A percentile compares a stretch with the other conserved stretches of the same genome.
phyloP scores from a whole-genome alignment of 2,888 invertebrate genomes.

The Plagodis pulveraria region DNA sequence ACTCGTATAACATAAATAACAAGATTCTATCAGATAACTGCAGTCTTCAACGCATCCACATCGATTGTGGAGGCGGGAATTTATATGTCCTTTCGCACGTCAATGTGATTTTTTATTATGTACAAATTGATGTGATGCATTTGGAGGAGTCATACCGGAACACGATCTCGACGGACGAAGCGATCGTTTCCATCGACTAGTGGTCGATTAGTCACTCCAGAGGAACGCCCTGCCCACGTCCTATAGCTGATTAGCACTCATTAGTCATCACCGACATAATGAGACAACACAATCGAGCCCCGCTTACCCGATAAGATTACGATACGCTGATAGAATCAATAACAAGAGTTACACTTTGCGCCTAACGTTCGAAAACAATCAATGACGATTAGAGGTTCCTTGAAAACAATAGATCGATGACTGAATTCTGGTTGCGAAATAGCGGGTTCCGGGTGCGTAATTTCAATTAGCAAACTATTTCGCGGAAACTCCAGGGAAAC shows the following conservation, averaged over 20 bases:
- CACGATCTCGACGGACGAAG: slow-evolving; percentile 47
- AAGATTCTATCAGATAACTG: slow-evolving; percentile 39
- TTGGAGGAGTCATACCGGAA: slow-evolving; percentile 57
- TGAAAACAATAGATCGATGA: slow-evolving; percentile 27
- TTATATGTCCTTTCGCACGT: slow-evolving; percentile 33
- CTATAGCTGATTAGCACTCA: slow-evolving; percentile 71
- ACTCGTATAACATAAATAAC: slow-evolving; percentile 39
- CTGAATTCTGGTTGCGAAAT: slow-evolving; percentile 16
- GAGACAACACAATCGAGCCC: slow-evolving; percentile 51
- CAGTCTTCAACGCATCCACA: slow-evolving; percentile 2
- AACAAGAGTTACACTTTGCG: slow-evolving; percentile 36
- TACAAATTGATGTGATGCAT: slow-evolving; percentile 28
- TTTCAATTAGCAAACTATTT: slow-evolving; percentile 32
- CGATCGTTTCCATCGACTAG: slow-evolving; percentile 51
- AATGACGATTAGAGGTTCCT: too few relatives aligned
- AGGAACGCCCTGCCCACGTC: slow-evolving; percentile 72
- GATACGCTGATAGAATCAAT: slow-evolving; percentile 47
- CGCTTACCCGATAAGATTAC: slow-evolving; percentile 56
- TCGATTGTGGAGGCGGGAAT: slow-evolving; percentile 24
- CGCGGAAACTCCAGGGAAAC: slow-evolving; percentile 27
- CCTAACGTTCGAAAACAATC: slow-evolving; percentile 23
- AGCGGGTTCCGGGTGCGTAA: slow-evolving; percentile 33
- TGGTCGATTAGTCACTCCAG: slow-evolving; percentile 62
- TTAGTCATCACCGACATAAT: slow-evolving; percentile 73
- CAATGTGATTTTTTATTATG: slow-evolving; percentile 29